Conservation (phyloP, 2,888 invertebrate species). For the Tetrapedia diversipes region DNA sequence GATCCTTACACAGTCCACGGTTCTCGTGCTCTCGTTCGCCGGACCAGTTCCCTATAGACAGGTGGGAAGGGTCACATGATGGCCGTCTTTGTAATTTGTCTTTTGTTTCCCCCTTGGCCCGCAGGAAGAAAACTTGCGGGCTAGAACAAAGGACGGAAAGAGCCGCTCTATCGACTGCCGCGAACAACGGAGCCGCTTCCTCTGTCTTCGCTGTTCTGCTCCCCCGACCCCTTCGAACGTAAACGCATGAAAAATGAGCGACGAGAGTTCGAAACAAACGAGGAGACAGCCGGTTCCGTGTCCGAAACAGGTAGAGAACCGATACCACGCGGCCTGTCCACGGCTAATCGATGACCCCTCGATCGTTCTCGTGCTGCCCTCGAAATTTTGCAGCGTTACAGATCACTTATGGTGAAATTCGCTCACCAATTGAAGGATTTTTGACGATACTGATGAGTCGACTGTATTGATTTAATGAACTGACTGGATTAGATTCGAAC, state of each 20-base stretch:
- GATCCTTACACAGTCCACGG: neutral
- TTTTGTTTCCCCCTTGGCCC: slow-evolving; percentile 77
- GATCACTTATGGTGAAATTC: no score
- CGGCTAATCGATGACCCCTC: slow-evolving; percentile 61
- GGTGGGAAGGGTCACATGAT: slow-evolving; percentile 81
- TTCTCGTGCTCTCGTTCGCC: slow-evolving; percentile 22
- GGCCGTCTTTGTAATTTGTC: slow-evolving; percentile 81
- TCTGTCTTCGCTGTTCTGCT: neutral
- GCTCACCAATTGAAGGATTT: no score
- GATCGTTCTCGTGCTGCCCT: slow-evolving; percentile 38
- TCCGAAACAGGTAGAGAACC: slow-evolving; percentile 63
- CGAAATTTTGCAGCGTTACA: neutral
- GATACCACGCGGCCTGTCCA: slow-evolving; percentile 14
- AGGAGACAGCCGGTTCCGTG: slow-evolving; percentile 72
- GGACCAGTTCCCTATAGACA: slow-evolving; percentile 70
- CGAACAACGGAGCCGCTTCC: slow-evolving; percentile 54
- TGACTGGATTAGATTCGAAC: no score
- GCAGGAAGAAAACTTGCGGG: slow-evolving; percentile 76
- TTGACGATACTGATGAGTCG: no score
- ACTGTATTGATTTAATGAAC: no score
- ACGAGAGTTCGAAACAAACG: slow-evolving; percentile 77
- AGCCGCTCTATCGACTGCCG: slow-evolving; percentile 66
- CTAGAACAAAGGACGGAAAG: slow-evolving; percentile 80
- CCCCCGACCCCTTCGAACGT: slow-evolving; percentile 42
- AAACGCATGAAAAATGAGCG: slow-evolving; percentile 79